Base-by-base conservation (phyloP, 2,888 invertebrate genomes). In the Sarcophaga subvicina region DNA sequence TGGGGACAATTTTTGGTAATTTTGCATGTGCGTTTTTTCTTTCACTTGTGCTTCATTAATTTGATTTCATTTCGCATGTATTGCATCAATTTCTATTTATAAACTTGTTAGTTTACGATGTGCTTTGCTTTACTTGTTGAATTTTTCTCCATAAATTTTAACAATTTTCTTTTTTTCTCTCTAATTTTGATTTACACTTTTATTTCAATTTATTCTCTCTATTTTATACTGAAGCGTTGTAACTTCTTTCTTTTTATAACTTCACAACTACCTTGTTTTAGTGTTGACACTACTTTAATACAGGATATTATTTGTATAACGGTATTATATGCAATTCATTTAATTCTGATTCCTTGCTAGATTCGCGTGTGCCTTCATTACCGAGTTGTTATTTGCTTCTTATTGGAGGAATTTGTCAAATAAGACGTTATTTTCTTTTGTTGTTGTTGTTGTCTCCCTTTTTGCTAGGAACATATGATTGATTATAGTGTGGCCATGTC, bases 41-140 rank as follows among this genome's bases (percentile, higher is more conserved):
- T 37, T 22, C 49, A 25, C 22, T 79, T 25, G 37, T 37, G 37
- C 8, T 37, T 14, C 54, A 14, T 54, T 54, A 54, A 54, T 54
- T 54, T 2, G 17, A 25, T 69, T 73, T 80, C 20, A 37, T 37
- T 37, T 27, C 37, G 12, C 69, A 45, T 59, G 2, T 80, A 69
- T 73, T 49, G 70, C 76, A 77, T 83, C 77, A 87, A 70, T n/a
- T 77, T 77, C 86, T 87, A 87, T 87, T 87, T 73, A 78, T 87
- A 87, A 37, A 71, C 64, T 77, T 62, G 27, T 62, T 64, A 69
- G 27, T 80, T 70, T 25, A 11, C 47, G 27, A 73, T 22, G 69
- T 63, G 47, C 54, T 82, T 70, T 70, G 62, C 12, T 72, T 78
- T 80, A 80, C 83, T 75, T 80, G 83, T 83, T 83, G 69, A 73